Base-by-base conservation (phyloP, 2,888 invertebrate genomes). In the Agrypnus murinus region DNA sequence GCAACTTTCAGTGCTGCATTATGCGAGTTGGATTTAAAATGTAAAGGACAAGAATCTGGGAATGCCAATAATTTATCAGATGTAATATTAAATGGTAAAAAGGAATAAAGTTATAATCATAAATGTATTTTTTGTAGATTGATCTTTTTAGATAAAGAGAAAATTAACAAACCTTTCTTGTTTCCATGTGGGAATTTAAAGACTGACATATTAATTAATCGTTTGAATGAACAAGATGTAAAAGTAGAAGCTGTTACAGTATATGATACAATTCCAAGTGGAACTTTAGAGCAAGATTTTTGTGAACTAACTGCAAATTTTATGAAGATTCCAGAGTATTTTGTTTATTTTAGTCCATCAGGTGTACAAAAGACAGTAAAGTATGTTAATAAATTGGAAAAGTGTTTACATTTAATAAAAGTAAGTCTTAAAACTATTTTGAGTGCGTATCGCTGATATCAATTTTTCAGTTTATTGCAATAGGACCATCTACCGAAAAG, bases 291-390 rank as follows among this genome's bases (percentile, higher is more conserved):
- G 38, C 81, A 85, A 72, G 85, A 88, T 48, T 83, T 88, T 19
- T 74, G 74, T 1, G 80, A 84, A 1, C 77, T 85, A 0, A 83
- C 86, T 6, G 77, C 85, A 1, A 80, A 83, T 73, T 84, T 79
- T 57, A 77, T 68, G 19, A 71, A 73, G 36, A 84, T 88, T 45
- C 85, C 88, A 0, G 87, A 89, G 75, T 89, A 83, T 79, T 77
- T 89, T 38, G 87, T 89, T 1, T 90, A 89, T 81, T 90, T 90
- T 74, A 90, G 90, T 76, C 90, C 90, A 0, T 90, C 90, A 4
- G 90, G 89, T 15, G 85, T 89, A 0, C 86, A 85, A 63, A 87
- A 85, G 77, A 85, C 86, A 0, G 74, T 86, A 38, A 84, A 60
- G 1, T 46, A 14, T 25, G 7, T 70, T 7, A 19, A 34, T 25